Evolutionary conservation across 2,888 invertebrate species (phyloP).

Genomic region (Caenorhabditis drosophilae): DNA sequence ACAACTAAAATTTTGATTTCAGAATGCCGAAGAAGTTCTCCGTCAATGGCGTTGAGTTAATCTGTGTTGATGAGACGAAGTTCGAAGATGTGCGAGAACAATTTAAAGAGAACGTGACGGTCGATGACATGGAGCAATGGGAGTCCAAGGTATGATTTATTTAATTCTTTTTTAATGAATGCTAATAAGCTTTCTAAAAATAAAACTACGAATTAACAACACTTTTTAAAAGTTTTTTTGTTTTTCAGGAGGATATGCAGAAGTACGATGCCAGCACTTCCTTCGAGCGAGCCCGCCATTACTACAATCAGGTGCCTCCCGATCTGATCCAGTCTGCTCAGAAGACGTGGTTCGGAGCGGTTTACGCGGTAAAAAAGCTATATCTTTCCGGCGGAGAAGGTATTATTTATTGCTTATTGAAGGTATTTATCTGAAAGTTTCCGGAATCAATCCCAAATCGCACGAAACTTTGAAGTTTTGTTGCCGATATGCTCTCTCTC

Average conservation of each 20-base stretch:
- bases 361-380: constrained; percentile 20
- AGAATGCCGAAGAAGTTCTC: constrained; percentile 21
- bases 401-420: too few species aligned
- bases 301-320: constrained; percentile 10
- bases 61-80: constrained; percentile 14
- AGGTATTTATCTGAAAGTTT: constrained; percentile 25
- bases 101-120: constrained; percentile 17
- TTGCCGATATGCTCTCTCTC: constrained; percentile 5
- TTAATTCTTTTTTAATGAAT: constrained; percentile 33
- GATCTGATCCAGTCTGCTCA: constrained; percentile 21
- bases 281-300: constrained; percentile 22
- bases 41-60: constrained; percentile 8
- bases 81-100: constrained; percentile 8
- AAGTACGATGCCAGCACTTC: constrained; percentile 17
- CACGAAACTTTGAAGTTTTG: constrained; percentile 27
- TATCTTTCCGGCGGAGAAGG: constrained; percentile 7
- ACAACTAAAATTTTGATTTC: constrained; percentile 23
- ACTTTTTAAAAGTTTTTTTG: constrained; percentile 23
- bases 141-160: constrained; percentile 21
- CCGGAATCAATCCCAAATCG: too few species aligned
- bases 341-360: constrained; percentile 26
- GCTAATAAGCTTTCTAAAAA: constrained; percentile 30
- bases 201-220: constrained; percentile 36
- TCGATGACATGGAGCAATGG: constrained; percentile 12
- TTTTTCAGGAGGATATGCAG: constrained; percentile 26